Conservation (phyloP, 2,888 invertebrate genomes). For the Lasioglossum lativentre region DNA sequence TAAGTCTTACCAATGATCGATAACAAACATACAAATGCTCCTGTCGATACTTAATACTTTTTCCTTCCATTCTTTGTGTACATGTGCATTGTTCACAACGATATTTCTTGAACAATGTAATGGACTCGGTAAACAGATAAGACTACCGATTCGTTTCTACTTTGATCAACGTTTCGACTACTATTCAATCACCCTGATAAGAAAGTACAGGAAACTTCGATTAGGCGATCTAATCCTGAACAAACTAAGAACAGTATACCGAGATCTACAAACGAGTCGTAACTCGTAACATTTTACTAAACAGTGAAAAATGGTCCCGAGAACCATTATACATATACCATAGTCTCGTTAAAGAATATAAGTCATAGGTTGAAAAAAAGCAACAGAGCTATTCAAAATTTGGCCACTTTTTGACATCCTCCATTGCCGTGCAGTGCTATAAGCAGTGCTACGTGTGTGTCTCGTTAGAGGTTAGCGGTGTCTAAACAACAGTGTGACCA, state of each 20-base stretch:
- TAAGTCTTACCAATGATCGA: slow-evolving; percentile 29
- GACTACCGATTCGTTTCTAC: not conserved
- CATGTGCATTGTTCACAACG: not conserved
- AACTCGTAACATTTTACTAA: not conserved
- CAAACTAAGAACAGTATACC: not conserved
- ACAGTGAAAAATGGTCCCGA: not conserved
- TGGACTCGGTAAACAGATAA: not conserved
- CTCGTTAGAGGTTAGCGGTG: too few relatives aligned
- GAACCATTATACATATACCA: too few relatives aligned
- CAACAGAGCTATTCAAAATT: too few relatives aligned
- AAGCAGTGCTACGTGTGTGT: too few relatives aligned
- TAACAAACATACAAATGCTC: slow-evolving; percentile 28
- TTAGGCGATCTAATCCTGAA: not conserved
- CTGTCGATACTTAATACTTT: slow-evolving; percentile 20
- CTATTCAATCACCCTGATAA: not conserved
- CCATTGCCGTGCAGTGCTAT: too few relatives aligned
- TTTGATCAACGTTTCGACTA: not conserved
- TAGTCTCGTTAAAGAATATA: too few relatives aligned
- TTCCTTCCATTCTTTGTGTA: not conserved
- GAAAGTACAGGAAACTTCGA: slow-evolving; percentile 6
- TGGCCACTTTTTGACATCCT: too few relatives aligned
- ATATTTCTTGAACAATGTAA: not conserved
- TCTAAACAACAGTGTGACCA: too few relatives aligned
- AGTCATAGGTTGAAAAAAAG: too few relatives aligned
- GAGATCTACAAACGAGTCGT: not conserved